A percentile compares a stretch with the other conserved stretches of the same genome.
These are phyloP conservation scores for Pammene aurita DNA, from an alignment of 2,888 invertebrate genomes.

Conservation along the genomic window DNA sequence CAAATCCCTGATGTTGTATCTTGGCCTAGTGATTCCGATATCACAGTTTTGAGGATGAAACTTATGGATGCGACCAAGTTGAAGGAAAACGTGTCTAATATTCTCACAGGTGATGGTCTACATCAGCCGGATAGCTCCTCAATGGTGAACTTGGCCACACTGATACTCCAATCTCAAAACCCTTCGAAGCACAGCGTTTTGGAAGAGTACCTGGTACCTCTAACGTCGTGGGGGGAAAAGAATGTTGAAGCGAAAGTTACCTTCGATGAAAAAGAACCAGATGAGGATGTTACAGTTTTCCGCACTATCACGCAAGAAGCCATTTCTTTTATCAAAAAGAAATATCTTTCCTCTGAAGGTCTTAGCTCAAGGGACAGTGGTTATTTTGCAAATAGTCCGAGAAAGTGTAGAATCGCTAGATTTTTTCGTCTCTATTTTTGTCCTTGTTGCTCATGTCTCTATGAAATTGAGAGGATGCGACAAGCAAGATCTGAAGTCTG, in stretches of 20 bases:
- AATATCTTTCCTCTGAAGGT: conserved; percentile 38
- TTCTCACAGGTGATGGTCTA: conserved; percentile 81
- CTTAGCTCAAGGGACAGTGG: conserved; percentile 55
- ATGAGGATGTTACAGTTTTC: conserved; percentile 32
- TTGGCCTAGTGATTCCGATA: conserved; percentile 84
- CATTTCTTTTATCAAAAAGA: conserved; percentile 13
- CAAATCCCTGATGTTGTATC: conserved; percentile 66
- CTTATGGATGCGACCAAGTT: conserved; percentile 62
- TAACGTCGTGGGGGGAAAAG: conserved; percentile 81
- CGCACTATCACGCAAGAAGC: conserved; percentile 17
- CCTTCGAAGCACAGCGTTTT: conserved; percentile 68
- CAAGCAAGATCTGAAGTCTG: conserved; percentile 44
- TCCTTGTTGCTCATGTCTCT: conserved; percentile 75
- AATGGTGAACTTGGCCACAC: conserved; percentile 83
- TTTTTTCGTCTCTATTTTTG: conserved; percentile 76
- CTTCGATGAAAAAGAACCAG: conserved; percentile 44
- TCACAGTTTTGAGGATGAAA: conserved; percentile 83
- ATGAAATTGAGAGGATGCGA: conserved; percentile 68
- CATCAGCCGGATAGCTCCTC: conserved; percentile 83
- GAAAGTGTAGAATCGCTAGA: conserved; percentile 67
- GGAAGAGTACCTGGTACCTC: conserved; percentile 81
- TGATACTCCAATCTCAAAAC: conserved; percentile 72
- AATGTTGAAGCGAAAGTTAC: conserved; percentile 49
- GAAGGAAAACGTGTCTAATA: conserved; percentile 73
- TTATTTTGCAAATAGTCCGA: conserved; percentile 53